Conservation (phyloP, 2,113 vertebrate species). For the Egretta garzetta region DNA sequence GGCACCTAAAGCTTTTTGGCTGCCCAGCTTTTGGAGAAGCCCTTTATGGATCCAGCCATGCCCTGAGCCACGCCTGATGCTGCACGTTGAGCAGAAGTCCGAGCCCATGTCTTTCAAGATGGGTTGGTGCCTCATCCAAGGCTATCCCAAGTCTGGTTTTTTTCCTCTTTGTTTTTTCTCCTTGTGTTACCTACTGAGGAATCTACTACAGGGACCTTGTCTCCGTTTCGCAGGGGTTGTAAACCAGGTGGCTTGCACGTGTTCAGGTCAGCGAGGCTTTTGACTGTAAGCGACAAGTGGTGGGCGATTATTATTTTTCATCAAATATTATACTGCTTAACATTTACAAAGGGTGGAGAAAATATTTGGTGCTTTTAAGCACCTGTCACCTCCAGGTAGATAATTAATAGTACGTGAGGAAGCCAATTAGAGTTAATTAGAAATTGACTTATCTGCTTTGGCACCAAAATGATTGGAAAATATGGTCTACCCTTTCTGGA, state of each 20-base stretch:
- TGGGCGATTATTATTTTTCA: background rate
- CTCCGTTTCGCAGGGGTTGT: background rate
- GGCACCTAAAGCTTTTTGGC: background rate
- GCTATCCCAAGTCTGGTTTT: rapidly evolving
- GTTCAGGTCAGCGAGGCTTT: background rate
- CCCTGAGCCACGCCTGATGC: rapidly evolving
- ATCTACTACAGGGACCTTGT: background rate
- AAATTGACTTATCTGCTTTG: constrained; percentile 51
- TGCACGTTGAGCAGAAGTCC: background rate
- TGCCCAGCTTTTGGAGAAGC: background rate
- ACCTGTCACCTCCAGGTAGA: constrained; percentile 44
- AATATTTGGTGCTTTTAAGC: constrained; percentile 30
- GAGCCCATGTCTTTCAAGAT: background rate
- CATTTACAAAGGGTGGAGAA: constrained; percentile 10
- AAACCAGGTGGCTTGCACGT: background rate
- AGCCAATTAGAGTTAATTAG: constrained; percentile 60
- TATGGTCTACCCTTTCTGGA: background rate
- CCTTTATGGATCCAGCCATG: background rate
- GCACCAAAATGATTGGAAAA: background rate
- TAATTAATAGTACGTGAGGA: constrained; percentile 37
- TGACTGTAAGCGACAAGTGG: background rate
- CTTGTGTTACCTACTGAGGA: background rate
- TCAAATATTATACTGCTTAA: background rate
- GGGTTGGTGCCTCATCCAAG: background rate
- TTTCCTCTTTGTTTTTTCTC: rapidly evolving